These are phyloP conservation scores for Agonopterix subpropinquella DNA, from an alignment of 2,888 invertebrate genomes.

Conservation along the genomic window DNA sequence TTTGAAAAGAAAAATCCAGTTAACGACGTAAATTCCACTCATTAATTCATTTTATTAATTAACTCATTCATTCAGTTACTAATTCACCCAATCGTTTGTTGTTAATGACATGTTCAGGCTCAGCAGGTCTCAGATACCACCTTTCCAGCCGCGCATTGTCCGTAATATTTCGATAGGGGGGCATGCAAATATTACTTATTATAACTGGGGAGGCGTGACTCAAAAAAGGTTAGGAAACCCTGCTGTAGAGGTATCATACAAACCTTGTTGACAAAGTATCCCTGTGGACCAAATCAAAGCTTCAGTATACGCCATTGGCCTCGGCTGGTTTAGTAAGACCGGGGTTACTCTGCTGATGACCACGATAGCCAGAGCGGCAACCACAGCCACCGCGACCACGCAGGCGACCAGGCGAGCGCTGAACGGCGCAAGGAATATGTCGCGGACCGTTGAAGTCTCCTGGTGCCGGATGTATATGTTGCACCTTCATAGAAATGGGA, in stretches of 20 bases:
- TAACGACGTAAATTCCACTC: too few species aligned
- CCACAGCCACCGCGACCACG: constrained; percentile 66
- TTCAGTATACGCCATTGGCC: constrained; percentile 63
- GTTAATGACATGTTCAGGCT: too few species aligned
- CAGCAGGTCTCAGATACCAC: too few species aligned
- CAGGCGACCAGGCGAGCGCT: constrained; percentile 69
- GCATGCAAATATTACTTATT: too few species aligned
- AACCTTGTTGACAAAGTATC: constrained; percentile 80
- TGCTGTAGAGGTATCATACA: not conserved
- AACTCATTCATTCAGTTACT: too few species aligned
- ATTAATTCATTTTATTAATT: too few species aligned
- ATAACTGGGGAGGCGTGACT: too few species aligned
- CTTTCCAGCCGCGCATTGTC: too few species aligned
- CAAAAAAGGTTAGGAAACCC: too few species aligned
- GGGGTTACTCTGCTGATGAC: constrained; percentile 66
- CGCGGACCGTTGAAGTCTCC: constrained; percentile 76
- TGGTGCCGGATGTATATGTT: constrained; percentile 79
- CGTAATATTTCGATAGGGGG: too few species aligned
- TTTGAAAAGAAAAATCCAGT: too few species aligned
- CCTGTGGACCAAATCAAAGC: constrained; percentile 78
- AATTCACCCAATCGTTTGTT: too few species aligned
- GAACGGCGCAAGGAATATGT: constrained; percentile 79
- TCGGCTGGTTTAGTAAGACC: constrained; percentile 32
- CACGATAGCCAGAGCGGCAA: constrained; percentile 66
- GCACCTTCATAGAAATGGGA: constrained; percentile 54